Conservation (phyloP, 2,888 invertebrate species). For the Ophion obscuratus region DNA sequence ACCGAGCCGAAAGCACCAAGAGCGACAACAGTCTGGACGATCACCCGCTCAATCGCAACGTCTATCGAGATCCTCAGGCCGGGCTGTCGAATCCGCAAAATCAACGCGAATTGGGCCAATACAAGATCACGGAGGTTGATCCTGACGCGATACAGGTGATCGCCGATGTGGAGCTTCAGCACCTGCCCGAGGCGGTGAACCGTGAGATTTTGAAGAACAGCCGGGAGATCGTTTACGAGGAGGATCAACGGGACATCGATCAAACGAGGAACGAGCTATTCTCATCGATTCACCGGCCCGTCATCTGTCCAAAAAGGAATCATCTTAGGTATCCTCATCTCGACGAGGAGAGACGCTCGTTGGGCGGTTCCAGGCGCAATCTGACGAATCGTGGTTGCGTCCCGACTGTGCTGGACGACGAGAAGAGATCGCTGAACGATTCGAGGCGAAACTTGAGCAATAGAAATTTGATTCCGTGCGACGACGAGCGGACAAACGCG, state of each 20-base stretch:
- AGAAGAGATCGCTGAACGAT: slow-evolving; percentile 72
- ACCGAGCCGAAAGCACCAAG: slow-evolving; percentile 72
- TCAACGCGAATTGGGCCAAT: slow-evolving; percentile 67
- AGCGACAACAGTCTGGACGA: slow-evolving; percentile 77
- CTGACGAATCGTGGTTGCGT: slow-evolving; percentile 45
- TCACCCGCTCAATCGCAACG: slow-evolving; percentile 59
- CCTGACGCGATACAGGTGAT: slow-evolving; percentile 77
- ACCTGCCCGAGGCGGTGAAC: slow-evolving; percentile 77
- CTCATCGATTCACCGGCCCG: slow-evolving; percentile 38
- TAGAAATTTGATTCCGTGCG: slow-evolving; percentile 56
- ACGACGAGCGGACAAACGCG: slow-evolving; percentile 64
- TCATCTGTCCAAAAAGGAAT: slow-evolving; percentile 45
- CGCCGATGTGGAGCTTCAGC: slow-evolving; percentile 73
- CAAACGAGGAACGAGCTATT: slow-evolving; percentile 66
- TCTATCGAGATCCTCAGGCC: slow-evolving; percentile 69
- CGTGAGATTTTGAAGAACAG: slow-evolving; percentile 77
- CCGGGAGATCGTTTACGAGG: slow-evolving; percentile 76
- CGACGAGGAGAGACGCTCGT: slow-evolving; percentile 74
- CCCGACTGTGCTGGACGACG: slow-evolving; percentile 68
- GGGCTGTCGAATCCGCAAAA: slow-evolving; percentile 55
- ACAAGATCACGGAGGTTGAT: slow-evolving; percentile 73
- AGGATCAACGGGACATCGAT: slow-evolving; percentile 68
- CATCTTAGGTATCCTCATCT: slow-evolving; percentile 51
- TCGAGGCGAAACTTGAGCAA: slow-evolving; percentile 69
- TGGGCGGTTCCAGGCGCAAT: slow-evolving; percentile 72